Percentiles rank a stretch among this genome's conserved stretches.
Conservation (phyloP, 2,888 invertebrate genomes). For the Coleophora flavipennella region DNA sequence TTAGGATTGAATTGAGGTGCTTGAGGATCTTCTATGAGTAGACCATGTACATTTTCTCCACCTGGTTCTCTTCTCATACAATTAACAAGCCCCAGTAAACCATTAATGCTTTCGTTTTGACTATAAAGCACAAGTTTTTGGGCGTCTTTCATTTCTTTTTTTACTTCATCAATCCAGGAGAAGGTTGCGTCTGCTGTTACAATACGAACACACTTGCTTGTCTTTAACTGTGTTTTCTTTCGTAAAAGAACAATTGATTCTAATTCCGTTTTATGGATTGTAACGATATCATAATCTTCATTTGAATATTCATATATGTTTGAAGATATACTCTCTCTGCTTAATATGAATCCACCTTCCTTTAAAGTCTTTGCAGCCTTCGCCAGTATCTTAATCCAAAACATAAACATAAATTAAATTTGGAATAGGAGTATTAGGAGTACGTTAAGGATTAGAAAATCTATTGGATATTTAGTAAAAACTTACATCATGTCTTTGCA, state of each 20-base stretch:
- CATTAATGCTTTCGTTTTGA: conserved; percentile 78
- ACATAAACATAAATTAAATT: too few relatives aligned
- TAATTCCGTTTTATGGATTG: conserved; percentile 53
- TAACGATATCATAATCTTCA: conserved; percentile 60
- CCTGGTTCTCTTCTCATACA: conserved; percentile 87
- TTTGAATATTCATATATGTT: conserved; percentile 42
- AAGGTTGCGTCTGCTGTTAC: conserved; percentile 45
- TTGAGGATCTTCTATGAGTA: conserved; percentile 75
- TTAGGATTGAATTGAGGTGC: conserved; percentile 78
- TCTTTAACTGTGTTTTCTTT: conserved; percentile 53
- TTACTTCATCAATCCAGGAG: conserved; percentile 66
- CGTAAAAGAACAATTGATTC: conserved; percentile 70
- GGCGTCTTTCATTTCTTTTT: conserved; percentile 44
- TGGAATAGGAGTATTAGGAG: too few relatives aligned
- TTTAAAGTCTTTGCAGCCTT: conserved; percentile 60
- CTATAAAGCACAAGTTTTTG: conserved; percentile 76
- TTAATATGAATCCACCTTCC: conserved; percentile 75
- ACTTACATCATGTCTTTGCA: conserved; percentile 59
- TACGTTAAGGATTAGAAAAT: not conserved
- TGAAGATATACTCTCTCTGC: conserved; percentile 69
- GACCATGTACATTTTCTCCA: conserved; percentile 74
- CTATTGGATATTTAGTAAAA: not conserved
- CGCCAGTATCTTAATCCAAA: conserved; percentile 49
- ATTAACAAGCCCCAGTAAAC: conserved; percentile 90
- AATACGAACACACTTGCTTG: conserved; percentile 60